Conservation (phyloP, 2,797 vertebrate genomes). For the Chiloscyllium punctatum region DNA sequence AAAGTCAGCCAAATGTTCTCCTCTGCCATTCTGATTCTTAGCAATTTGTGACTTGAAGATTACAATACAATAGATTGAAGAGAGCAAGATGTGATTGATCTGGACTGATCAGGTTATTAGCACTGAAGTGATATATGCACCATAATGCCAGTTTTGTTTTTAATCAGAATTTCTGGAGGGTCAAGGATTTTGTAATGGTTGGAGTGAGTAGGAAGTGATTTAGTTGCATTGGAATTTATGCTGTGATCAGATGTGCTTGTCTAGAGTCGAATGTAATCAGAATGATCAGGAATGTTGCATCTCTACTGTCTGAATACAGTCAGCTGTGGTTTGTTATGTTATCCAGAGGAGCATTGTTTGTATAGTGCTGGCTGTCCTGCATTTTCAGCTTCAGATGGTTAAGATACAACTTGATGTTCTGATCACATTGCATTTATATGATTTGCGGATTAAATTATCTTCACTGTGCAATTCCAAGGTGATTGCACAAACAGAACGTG, state of each 20-base stretch:
- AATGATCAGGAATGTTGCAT: conserved; percentile 23
- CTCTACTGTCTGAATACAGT: neutral
- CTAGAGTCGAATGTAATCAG: neutral
- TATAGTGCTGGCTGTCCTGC: neutral
- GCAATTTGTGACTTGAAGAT: too few species aligned
- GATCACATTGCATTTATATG: neutral
- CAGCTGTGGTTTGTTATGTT: neutral
- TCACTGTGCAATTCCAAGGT: neutral
- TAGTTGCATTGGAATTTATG: neutral
- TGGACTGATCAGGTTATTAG: neutral
- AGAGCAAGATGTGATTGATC: neutral
- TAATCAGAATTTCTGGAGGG: neutral
- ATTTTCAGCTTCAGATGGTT: neutral
- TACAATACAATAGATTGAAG: too few species aligned
- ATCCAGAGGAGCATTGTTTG: neutral
- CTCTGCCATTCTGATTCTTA: too few species aligned
- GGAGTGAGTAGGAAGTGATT: neutral
- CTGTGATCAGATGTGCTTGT: conserved; percentile 23
- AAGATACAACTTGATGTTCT: neutral
- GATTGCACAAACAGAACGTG: neutral
- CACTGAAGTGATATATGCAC: neutral
- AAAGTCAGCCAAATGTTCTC: too few species aligned
- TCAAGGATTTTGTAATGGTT: neutral
- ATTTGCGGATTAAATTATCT: neutral
- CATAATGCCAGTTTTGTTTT: neutral